Conservation (phyloP, 2,797 vertebrate genomes). For the Neostethus bicornis region DNA sequence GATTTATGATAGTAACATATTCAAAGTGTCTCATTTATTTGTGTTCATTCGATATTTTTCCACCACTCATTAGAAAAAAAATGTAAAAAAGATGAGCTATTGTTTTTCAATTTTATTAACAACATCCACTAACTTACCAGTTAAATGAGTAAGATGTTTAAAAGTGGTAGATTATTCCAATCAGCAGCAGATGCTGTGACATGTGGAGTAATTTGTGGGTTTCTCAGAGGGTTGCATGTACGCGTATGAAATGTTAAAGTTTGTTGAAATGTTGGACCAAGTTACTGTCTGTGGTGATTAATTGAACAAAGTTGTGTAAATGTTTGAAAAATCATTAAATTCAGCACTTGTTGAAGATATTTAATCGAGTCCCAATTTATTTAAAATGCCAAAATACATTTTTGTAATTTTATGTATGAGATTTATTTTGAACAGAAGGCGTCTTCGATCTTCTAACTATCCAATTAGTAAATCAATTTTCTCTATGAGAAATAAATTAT, state of each 20-base stretch:
- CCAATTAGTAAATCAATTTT: neutral
- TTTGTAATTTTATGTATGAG: neutral
- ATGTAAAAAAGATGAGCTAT: slow-evolving; percentile 33
- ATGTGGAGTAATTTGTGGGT: slow-evolving; percentile 17
- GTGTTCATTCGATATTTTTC: slow-evolving; percentile 61
- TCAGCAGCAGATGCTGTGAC: slow-evolving; percentile 20
- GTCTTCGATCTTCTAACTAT: neutral
- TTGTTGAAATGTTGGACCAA: slow-evolving; percentile 61
- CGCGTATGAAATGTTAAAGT: slow-evolving; percentile 50
- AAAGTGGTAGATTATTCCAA: slow-evolving; percentile 23
- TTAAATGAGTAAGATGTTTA: slow-evolving; percentile 7
- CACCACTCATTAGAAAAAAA: slow-evolving; percentile 47
- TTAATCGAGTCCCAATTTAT: neutral
- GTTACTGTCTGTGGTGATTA: slow-evolving; percentile 53
- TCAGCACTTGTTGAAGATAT: slow-evolving; percentile 15
- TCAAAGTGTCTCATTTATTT: slow-evolving; percentile 26
- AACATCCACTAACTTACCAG: slow-evolving; percentile 1
- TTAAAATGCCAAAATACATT: neutral
- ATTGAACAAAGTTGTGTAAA: slow-evolving; percentile 47
- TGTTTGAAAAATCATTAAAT: slow-evolving; percentile 61
- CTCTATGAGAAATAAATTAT: neutral
- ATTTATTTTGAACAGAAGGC: neutral
- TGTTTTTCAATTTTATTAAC: slow-evolving; percentile 14
- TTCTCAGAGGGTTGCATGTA: slow-evolving; percentile 33
- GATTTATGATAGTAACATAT: slow-evolving; percentile 42